Evolutionary conservation across 2,113 vertebrate species (phyloP).

Genomic region (Lampris incognitus): DNA sequence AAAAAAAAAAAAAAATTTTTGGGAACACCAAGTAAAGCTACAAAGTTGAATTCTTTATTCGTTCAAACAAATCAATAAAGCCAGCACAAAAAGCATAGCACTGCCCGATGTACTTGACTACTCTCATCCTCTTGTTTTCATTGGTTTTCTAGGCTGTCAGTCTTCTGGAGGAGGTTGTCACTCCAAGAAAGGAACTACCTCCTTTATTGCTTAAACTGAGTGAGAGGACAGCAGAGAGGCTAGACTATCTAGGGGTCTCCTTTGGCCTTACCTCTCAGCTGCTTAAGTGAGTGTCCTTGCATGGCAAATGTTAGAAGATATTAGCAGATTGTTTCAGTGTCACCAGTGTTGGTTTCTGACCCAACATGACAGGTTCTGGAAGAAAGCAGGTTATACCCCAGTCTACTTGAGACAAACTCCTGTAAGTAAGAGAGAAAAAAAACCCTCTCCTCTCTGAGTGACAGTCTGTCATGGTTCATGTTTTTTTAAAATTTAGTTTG

Average conservation of each 20-base stretch:
- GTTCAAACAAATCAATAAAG: too few species aligned
- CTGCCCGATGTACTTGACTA: too few species aligned
- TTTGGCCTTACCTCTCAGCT: conserved; percentile 93
- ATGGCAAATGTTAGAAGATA: not conserved
- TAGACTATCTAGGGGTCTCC: conserved; percentile 96
- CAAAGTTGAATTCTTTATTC: too few species aligned
- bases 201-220: conserved; percentile 94
- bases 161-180: conserved; percentile 92
- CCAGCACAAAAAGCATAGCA: too few species aligned
- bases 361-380: conserved; percentile 90
- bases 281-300: conserved; percentile 86
- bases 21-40: too few species aligned
- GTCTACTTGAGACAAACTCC: conserved; percentile 96
- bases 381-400: conserved; percentile 91
- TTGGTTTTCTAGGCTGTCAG: conserved; percentile 85
- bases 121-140: not conserved
- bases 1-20: too few species aligned
- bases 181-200: conserved; percentile 91
- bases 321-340: not conserved
- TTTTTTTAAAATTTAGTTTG: not conserved
- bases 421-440: conserved; percentile 78
- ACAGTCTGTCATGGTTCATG: not conserved
- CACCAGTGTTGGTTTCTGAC: not conserved
- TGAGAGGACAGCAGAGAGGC: conserved; percentile 90
- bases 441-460: not conserved